A percentile compares a stretch with the other conserved stretches of the same genome.
These are phyloP conservation scores for Chloroceryle aenea DNA, from an alignment of 2,113 vertebrate genomes.

Conservation along the genomic window DNA sequence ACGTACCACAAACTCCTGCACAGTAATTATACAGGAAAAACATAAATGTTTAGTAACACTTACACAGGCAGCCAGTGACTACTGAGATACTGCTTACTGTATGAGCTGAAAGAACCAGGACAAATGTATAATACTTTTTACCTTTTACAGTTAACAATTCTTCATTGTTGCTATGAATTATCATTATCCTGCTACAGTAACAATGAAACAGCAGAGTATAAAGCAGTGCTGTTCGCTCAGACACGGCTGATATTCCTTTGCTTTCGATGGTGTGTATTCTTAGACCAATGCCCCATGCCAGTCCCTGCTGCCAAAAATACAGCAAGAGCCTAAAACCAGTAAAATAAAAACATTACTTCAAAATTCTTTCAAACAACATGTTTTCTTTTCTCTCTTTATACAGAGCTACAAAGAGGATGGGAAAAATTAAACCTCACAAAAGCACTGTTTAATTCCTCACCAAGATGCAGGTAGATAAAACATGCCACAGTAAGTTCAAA, in stretches of 20 bases:
- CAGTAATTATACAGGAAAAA: neutral
- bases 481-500: slow-evolving; percentile 12
- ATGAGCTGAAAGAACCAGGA: neutral
- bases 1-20: neutral
- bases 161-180: neutral
- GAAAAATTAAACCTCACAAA: slow-evolving; percentile 52
- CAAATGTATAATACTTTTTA: neutral
- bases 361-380: slow-evolving; percentile 43
- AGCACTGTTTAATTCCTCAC: slow-evolving; percentile 32
- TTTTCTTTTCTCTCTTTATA: slow-evolving; percentile 13
- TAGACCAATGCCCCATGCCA: slow-evolving; percentile 26
- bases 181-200: neutral
- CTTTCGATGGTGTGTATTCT: slow-evolving; percentile 42
- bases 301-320: slow-evolving; percentile 52
- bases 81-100: neutral
- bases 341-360: slow-evolving; percentile 63
- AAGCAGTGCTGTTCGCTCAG: neutral
- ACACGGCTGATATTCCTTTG: neutral
- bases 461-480: slow-evolving; percentile 60
- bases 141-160: neutral
- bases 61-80: neutral
- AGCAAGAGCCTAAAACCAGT: slow-evolving; percentile 54
- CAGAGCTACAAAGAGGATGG: slow-evolving; percentile 39
- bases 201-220: neutral
- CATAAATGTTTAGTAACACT: neutral